These are phyloP conservation scores for Aquatica leii DNA, from an alignment of 2,888 invertebrate genomes.

Conservation along the genomic window DNA sequence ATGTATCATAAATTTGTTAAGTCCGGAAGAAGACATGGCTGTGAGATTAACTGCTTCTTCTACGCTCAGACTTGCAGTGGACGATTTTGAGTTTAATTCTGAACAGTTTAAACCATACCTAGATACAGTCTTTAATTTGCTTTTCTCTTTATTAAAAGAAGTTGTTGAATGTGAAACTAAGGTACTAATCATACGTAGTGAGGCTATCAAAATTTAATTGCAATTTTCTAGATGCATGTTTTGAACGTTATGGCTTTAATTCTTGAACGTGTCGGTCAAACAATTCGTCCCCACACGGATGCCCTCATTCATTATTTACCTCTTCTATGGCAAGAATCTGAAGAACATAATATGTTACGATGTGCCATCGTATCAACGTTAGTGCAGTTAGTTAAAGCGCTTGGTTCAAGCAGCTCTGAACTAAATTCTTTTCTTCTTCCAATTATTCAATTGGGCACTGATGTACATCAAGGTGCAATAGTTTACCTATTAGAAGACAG, in stretches of 20 bases:
- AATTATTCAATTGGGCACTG: conserved; percentile 34
- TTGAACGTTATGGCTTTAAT: conserved; percentile 89
- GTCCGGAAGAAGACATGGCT: conserved; percentile 83
- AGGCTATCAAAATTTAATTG: background rate
- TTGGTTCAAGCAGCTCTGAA: conserved; percentile 64
- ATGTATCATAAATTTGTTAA: conserved; percentile 76
- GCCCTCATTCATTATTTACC: conserved; percentile 85
- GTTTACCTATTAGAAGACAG: conserved; percentile 94
- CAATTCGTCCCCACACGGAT: conserved; percentile 74
- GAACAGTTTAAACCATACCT: conserved; percentile 87
- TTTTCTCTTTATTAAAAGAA: conserved; percentile 86
- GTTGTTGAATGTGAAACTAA: conserved; percentile 93
- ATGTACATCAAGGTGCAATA: conserved; percentile 67
- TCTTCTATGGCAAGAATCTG: conserved; percentile 87
- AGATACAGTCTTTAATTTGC: conserved; percentile 77
- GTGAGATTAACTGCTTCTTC: conserved; percentile 88
- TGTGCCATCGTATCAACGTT: conserved; percentile 90
- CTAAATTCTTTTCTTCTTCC: conserved; percentile 71
- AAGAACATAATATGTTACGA: conserved; percentile 86
- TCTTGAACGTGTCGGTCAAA: conserved; percentile 83
- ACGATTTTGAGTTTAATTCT: conserved; percentile 91
- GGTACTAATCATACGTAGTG: conserved; percentile 58
- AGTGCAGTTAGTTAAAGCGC: conserved; percentile 82
- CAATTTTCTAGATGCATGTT: conserved; percentile 78
- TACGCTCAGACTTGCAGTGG: conserved; percentile 83